phyloP scores from a whole-genome alignment of 2,113 vertebrate genomes.

The Nycticebus coucang region DNA sequence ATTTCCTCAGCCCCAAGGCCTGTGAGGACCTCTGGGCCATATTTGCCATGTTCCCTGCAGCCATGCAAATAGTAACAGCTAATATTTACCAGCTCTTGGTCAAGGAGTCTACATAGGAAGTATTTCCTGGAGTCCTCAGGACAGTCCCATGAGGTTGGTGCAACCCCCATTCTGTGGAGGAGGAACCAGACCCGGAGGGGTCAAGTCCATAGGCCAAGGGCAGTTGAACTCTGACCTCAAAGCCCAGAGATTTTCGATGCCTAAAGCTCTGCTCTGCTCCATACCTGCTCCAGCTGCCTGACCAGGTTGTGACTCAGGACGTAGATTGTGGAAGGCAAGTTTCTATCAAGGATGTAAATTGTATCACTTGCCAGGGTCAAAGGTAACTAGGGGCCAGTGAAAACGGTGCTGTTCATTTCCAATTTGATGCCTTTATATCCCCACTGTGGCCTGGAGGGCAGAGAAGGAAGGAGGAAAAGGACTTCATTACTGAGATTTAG shows the following conservation, averaged over 20 bases:
- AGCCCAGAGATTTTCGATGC: background rate
- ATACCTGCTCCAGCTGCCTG: too few species aligned
- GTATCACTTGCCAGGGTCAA: too few species aligned
- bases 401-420: too few species aligned
- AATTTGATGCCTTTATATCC: too few species aligned
- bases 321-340: too few species aligned
- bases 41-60: background rate
- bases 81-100: background rate
- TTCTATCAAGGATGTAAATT: too few species aligned
- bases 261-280: too few species aligned
- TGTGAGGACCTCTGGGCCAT: background rate
- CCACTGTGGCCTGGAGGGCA: too few species aligned
- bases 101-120: rapidly evolving
- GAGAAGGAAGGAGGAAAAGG: too few species aligned
- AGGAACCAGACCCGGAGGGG: background rate
- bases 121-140: rapidly evolving
- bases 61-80: rapidly evolving
- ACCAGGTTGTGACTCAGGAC: too few species aligned
- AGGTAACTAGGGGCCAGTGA: too few species aligned
- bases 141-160: rapidly evolving
- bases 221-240: background rate
- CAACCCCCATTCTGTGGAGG: rapidly evolving
- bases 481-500: too few species aligned
- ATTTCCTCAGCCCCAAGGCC: background rate
- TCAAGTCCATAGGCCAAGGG: background rate